Evolutionary conservation across 1,140 invertebrate species (phyloP).

Genomic region (Macrocentrus cingulum): DNA sequence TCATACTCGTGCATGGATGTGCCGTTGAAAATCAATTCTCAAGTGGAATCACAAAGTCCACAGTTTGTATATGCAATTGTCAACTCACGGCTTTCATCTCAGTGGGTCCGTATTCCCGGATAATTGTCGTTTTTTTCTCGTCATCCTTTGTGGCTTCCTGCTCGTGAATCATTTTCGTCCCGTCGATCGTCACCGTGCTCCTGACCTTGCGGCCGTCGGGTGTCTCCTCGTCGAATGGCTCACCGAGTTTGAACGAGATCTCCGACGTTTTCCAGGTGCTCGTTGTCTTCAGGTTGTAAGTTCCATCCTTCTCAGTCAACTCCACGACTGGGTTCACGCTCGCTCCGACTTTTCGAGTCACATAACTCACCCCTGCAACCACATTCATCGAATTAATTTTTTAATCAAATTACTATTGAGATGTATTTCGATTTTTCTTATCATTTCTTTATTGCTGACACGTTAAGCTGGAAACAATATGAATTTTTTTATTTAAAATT

Average conservation of each 20-base stretch:
- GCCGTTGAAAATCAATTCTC: not conserved
- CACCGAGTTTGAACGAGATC: constrained; percentile 77
- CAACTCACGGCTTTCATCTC: constrained; percentile 70
- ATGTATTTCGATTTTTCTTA: no score
- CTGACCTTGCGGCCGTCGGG: constrained; percentile 83
- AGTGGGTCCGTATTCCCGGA: constrained; percentile 68
- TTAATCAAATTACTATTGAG: no score
- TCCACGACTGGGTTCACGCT: constrained; percentile 74
- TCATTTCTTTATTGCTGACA: no score
- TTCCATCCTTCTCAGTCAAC: constrained; percentile 68
- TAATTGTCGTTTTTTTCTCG: constrained; percentile 65
- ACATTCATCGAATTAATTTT: constrained; percentile 16
- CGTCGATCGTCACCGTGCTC: constrained; percentile 66
- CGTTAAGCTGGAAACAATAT: no score
- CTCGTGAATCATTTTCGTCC: constrained; percentile 71
- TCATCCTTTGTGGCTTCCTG: constrained; percentile 59
- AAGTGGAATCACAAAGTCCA: not conserved
- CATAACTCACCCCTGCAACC: constrained; percentile 72
- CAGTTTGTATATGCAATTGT: constrained; percentile 14
- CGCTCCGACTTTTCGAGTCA: constrained; percentile 75
- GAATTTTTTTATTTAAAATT: no score
- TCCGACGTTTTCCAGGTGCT: constrained; percentile 83
- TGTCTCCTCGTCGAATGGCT: constrained; percentile 85
- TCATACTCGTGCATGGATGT: not conserved
- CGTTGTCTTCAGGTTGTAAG: constrained; percentile 73